Base-by-base conservation (phyloP, 2,888 invertebrate species). In the Drosophila meridiana region DNA sequence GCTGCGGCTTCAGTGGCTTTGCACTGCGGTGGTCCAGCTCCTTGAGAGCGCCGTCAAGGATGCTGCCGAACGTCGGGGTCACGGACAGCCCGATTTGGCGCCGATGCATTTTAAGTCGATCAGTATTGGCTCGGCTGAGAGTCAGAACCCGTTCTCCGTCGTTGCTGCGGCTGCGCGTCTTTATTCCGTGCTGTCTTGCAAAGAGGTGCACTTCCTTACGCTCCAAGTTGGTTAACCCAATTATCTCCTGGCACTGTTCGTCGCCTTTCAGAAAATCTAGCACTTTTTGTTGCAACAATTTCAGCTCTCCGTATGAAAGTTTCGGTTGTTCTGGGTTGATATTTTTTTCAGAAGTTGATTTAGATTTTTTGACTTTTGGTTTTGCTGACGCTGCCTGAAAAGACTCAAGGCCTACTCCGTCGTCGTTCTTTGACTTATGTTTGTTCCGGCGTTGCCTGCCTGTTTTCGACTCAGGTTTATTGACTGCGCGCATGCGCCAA, bases 141-240 rank as follows among this genome's bases (percentile, higher is more conserved):
- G 88, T 86, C 2, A 92, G 53, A 9, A 84, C 81, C 0, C 93
- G 91, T 2, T 80, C 58, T 1, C 68, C 76, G 2, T 48, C 69
- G 4, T 20, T 52, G 38, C 83, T 91, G 62, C 70, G 83, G 60
- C 92, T 92, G 40, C 73, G 75, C 11, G 90, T 80, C 43, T 85
- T 89, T 0, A 92, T 58, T 2, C 91, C 91, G 11, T 85, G 52
- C 0, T 75, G 59, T 0, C 72, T 71, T 8, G 90, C 90, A 64
- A 86, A 88, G 26, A 70, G 67, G 52, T 92, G 92, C 11, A 92
- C 52, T 65, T 89, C 89, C 52, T 82, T 88, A 3, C 92, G 90
- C 32, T 91, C 82, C 8, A 34, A 34, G 3, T 79, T 84, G 4
- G 71, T 71, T 5, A 92, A 65, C 0, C 77, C 82, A 2, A 40